Evolutionary conservation across 2,797 vertebrate genomes (phyloP).

Genomic region (Typhlichthys subterraneus): DNA sequence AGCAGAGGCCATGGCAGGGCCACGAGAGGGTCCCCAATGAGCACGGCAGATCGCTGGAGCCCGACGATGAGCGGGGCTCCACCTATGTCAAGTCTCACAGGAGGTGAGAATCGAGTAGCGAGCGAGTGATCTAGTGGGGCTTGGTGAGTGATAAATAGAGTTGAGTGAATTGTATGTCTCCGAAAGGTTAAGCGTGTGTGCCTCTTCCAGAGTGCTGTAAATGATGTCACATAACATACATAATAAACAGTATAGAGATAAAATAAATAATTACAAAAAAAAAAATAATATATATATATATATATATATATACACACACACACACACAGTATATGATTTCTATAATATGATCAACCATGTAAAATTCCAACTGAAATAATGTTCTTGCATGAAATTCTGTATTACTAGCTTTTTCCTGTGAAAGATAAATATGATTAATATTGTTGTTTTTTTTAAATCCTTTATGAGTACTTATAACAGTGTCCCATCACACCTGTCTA

Average conservation of each 20-base stretch:
- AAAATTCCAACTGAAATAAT: not conserved
- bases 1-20: conserved; percentile 77
- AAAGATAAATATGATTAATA: conserved; percentile 6
- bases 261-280: not conserved
- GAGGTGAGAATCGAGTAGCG: conserved; percentile 78
- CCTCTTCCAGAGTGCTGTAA: no score
- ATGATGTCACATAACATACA: no score
- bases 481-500: conserved; percentile 28
- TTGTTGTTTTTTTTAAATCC: conserved; percentile 32
- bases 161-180: no score
- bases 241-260: not conserved
- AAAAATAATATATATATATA: not conserved
- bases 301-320: not conserved
- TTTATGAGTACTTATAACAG: conserved; percentile 26
- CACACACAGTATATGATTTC: not conserved
- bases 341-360: not conserved
- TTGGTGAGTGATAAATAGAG: no score
- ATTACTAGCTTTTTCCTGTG: no score
- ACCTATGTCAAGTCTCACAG: conserved; percentile 88
- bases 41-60: conserved; percentile 82
- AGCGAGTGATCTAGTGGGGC: no score
- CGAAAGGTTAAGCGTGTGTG: no score
- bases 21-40: conserved; percentile 84
- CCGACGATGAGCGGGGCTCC: conserved; percentile 86
- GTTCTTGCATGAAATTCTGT: no score